Evolutionary conservation across 2,113 vertebrate species (phyloP).

Genomic region (Okapia johnstoni): DNA sequence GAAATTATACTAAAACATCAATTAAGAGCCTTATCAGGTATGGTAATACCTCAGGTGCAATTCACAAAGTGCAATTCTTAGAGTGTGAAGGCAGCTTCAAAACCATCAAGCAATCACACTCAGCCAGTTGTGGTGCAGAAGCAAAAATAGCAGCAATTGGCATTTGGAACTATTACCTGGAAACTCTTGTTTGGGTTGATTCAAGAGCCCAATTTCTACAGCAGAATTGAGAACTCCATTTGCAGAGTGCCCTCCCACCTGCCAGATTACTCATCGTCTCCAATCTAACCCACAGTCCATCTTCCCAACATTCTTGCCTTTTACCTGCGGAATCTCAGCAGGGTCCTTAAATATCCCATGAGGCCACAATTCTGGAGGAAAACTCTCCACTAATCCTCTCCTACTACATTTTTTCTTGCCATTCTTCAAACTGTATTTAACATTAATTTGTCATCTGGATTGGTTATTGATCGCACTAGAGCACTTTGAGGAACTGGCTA

Average conservation of each 20-base stretch:
- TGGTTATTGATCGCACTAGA: constrained; percentile 28
- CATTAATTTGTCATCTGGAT: constrained; percentile 34
- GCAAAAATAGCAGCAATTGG: background rate
- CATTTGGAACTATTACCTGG: background rate
- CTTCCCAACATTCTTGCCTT: background rate
- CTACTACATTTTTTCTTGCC: background rate
- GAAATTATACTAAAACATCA: constrained; percentile 31
- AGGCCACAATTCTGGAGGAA: background rate
- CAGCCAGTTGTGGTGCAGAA: background rate
- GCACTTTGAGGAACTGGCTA: background rate
- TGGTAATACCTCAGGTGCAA: constrained; percentile 28
- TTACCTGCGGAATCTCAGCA: background rate
- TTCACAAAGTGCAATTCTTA: background rate
- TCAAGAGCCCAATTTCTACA: background rate
- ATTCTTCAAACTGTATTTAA: constrained; percentile 51
- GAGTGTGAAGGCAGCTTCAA: background rate
- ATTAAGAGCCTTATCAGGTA: constrained; percentile 30
- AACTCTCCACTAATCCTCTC: background rate
- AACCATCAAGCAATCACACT: background rate
- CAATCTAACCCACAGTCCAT: background rate
- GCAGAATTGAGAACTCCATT: background rate
- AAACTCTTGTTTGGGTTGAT: background rate
- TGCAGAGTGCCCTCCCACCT: background rate
- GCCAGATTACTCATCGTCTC: background rate
- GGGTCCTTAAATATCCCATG: background rate